Evolutionary conservation across 1,140 invertebrate genomes (phyloP), one percentile per base, ranked within the genome.

Genomic region (Lasioglossum baleicum): DNA sequence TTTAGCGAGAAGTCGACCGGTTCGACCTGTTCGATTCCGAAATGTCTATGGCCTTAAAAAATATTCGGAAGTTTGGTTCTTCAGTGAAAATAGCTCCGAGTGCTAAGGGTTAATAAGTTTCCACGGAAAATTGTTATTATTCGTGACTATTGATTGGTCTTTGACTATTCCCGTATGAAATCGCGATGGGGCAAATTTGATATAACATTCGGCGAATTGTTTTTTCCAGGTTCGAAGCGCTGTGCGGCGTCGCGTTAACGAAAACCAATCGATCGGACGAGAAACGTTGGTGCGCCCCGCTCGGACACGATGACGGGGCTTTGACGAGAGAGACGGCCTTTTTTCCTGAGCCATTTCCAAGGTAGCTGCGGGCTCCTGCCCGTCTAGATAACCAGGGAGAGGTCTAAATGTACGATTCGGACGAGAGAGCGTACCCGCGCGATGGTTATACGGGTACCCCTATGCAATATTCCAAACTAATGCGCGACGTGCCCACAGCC

Each of bases 361-460:
- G 85, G 87, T 82, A 80, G 88, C 90, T 91, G 90, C 90, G 90
- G 90, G 90, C 90, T 90, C 83, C 86, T 60, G 82, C 60, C 72
- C 86, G 84, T 87, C 84, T 84, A 90, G 90, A 91, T 91, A 91
- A 91, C 88, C 88, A 75, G 87, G 86, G 90, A 86, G 81, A 86
- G 81, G 75, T 83, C 87, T 82, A 85, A 91, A 91, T 89, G 76
- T 87, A 90, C 88, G 89, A 90, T 91, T 90, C 83, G 85, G 88
- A 86, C 81, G 84, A 80, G 76, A 74, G 82, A 74, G 82, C 73
- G 79, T 78, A 81, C 86, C 82, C 85, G 81, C 65, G 81, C 83
- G 77, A 80, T 80, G 83, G 76, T 76, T 84, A 92, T 92, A 91
- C 90, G 91, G 91, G 91, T 88, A 89, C 91, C 91, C 83, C 83